Evolutionary conservation across 2,797 vertebrate species (phyloP), one percentile per base, ranked within the genome.

Genomic region (Hemitrygon akajei): DNA sequence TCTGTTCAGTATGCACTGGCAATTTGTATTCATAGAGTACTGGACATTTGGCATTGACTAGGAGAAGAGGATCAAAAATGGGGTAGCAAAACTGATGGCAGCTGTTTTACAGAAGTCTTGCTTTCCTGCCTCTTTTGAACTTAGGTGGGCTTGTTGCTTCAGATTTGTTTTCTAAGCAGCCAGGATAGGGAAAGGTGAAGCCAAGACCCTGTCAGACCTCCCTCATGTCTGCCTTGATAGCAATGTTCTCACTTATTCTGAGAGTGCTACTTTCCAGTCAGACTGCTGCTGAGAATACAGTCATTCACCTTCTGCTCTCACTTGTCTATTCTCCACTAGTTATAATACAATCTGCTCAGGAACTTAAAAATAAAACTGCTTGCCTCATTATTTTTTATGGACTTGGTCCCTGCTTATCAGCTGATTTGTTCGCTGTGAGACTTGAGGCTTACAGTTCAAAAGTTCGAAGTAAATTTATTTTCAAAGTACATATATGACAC

Each of bases 301-400:
- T 86, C n/a, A 60, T 27, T 60, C 58, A 86, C 82, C 82, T 63
- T 60, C 56, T 1, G 14, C 56, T 58, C 27, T n/a, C 27, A n/a
- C 56, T 86, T 56, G 11, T 12, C 56, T 1, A 58, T 86, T 63
- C 58, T 56, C 20, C 40, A 82, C 6, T 60, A 60, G 82, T 18
- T 86, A 60, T n/a, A 86, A 16, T 86, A 27, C 58, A 86, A 60
- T 63, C 27, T 86, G 82, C 30, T 86, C 27, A 58, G 56, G 82
- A 60, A 63, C n/a, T 60, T 60, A 60, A 86, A 86, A 86, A 60
- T 86, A 86, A 86, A 86, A 58, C 27, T 86, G 58, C 82, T 86
- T 63, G 3, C 82, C 82, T 86, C 82, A 56, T 86, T 58, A n/a
- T 63, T 25, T 84, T 56, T 84, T 58, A 60, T 86, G 11, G 82